Conservation (phyloP, 2,113 vertebrate species). For the Fulica atra region DNA sequence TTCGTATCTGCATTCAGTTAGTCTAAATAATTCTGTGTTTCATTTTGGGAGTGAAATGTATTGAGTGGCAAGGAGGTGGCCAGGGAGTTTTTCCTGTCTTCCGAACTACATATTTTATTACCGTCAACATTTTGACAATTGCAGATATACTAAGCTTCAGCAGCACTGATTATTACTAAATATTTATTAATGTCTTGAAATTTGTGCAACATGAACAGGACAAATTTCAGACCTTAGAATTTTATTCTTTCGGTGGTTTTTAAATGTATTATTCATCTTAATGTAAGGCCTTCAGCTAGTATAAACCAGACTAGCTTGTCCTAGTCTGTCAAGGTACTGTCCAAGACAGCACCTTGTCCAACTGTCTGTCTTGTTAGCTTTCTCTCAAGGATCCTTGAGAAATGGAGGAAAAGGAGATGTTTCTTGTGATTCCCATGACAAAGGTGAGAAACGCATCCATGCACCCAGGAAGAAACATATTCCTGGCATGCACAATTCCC, state of each 20-base stretch:
- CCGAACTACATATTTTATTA: not conserved
- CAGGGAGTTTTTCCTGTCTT: not conserved
- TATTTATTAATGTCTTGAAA: not conserved
- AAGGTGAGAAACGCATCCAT: not conserved
- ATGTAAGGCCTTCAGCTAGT: not conserved
- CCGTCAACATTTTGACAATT: not conserved
- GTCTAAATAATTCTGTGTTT: not conserved
- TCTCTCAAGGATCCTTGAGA: not conserved
- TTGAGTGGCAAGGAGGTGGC: not conserved
- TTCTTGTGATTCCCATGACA: not conserved
- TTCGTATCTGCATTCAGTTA: not conserved
- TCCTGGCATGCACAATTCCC: not conserved
- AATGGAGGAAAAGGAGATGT: not conserved
- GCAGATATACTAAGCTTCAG: not conserved
- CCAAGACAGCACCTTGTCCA: not conserved
- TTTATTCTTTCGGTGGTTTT: not conserved
- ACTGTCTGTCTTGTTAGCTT: not conserved
- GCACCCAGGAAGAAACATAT: not conserved
- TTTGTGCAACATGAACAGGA: rapidly evolving
- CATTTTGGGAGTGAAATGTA: not conserved
- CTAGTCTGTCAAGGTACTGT: too few species aligned
- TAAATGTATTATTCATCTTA: not conserved
- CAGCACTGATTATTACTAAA: not conserved
- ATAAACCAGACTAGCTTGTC: not conserved
- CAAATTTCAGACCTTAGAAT: not conserved